Evolutionary conservation across 2,113 vertebrate species (phyloP).

Genomic region (Pluvianellus socialis): DNA sequence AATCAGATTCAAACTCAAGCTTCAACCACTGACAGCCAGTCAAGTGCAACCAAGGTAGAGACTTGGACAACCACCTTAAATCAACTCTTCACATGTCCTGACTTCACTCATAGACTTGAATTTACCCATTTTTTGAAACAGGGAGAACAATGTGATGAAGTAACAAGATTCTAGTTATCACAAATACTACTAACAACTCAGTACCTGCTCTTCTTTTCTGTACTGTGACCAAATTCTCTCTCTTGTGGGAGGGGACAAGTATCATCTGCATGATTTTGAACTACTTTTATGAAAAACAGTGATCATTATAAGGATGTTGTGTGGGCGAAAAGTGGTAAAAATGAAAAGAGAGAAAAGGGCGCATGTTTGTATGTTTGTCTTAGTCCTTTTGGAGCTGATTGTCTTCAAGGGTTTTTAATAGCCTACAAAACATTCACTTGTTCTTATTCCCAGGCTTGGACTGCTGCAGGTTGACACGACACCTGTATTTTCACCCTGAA

Average conservation of each 20-base stretch:
- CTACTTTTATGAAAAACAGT: not conserved
- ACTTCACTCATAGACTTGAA: not conserved
- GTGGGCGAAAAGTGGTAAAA: not conserved
- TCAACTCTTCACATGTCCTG: not conserved
- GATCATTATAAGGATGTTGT: not conserved
- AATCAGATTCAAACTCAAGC: not conserved
- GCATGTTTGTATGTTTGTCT: not conserved
- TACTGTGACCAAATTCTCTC: not conserved
- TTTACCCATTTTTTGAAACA: not conserved
- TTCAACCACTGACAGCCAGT: not conserved
- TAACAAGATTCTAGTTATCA: not conserved
- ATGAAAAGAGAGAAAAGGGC: not conserved
- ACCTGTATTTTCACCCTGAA: not conserved
- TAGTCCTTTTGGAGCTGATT: not conserved
- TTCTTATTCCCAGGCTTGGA: not conserved
- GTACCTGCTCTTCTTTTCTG: not conserved
- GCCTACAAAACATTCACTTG: not conserved
- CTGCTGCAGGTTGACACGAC: not conserved
- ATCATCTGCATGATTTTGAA: not conserved
- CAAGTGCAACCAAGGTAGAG: not conserved
- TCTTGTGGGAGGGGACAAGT: not conserved
- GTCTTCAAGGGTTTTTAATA: not conserved
- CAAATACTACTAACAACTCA: not conserved
- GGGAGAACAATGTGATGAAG: not conserved
- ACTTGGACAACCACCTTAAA: not conserved